Evolutionary conservation across 2,888 invertebrate species (phyloP).

Genomic region (Harpalus rufipes): DNA sequence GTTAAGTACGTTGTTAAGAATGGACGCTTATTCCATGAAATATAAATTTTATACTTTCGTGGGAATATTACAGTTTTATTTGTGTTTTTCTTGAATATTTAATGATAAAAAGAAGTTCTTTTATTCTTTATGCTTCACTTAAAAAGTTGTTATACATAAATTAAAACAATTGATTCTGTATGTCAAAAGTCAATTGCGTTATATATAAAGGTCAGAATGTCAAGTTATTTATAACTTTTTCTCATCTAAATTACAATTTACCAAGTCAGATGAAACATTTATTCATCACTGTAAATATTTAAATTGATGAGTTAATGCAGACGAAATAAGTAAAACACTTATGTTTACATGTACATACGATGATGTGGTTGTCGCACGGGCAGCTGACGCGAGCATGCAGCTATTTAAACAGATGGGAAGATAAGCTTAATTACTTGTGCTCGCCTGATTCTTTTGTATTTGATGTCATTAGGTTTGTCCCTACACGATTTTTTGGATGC

Average conservation of each 20-base stretch:
- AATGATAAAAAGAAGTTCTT: not conserved
- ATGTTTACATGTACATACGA: not conserved
- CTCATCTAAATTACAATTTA: not conserved
- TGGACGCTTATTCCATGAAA: not conserved
- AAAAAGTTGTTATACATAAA: conserved; percentile 1
- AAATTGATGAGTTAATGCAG: not conserved
- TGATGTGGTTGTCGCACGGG: too few relatives aligned
- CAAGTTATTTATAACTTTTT: not conserved
- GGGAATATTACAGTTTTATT: not conserved
- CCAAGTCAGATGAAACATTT: not conserved
- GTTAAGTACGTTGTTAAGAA: not conserved
- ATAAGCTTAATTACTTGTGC: too few relatives aligned
- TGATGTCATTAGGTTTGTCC: too few relatives aligned
- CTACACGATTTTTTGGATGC: too few relatives aligned
- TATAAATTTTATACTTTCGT: not conserved
- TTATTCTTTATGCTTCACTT: not conserved
- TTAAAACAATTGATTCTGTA: not conserved
- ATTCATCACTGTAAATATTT: not conserved
- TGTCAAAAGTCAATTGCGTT: conserved; percentile 2
- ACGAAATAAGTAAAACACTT: not conserved
- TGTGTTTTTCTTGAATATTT: conserved; percentile 3
- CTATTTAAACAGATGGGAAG: too few relatives aligned
- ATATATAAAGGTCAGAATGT: not conserved
- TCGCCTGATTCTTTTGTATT: too few relatives aligned
- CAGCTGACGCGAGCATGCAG: too few relatives aligned